phyloP scores from a whole-genome alignment of 2,888 invertebrate genomes.

The Cheilosia pagana region DNA sequence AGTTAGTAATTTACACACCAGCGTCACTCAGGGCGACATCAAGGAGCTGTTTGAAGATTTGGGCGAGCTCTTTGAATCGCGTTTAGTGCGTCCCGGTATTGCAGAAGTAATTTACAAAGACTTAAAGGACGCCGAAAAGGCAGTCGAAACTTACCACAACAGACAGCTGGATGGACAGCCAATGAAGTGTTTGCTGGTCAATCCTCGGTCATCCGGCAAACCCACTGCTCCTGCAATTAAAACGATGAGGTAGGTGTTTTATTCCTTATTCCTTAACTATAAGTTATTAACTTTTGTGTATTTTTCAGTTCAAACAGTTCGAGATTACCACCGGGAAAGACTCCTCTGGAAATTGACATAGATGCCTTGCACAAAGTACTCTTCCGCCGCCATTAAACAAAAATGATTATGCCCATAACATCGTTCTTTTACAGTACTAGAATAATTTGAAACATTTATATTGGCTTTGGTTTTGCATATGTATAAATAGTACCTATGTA shows the following conservation, averaged over 20 bases:
- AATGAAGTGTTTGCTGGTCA: slow-evolving; percentile 94
- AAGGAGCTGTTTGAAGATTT: slow-evolving; percentile 97
- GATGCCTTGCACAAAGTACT: slow-evolving; percentile 83
- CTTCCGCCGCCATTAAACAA: slow-evolving; percentile 80
- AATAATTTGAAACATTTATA: slow-evolving; percentile 44
- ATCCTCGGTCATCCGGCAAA: slow-evolving; percentile 88
- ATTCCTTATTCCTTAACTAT: too few species aligned
- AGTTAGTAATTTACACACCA: slow-evolving; percentile 94
- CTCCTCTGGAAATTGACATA: slow-evolving; percentile 82
- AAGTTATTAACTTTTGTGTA: not conserved
- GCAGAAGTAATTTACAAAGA: slow-evolving; percentile 96
- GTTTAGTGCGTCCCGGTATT: slow-evolving; percentile 92
- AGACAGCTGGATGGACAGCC: slow-evolving; percentile 96
- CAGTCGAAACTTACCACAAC: slow-evolving; percentile 96
- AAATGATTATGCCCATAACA: not conserved
- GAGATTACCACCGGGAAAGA: slow-evolving; percentile 78
- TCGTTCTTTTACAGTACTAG: slow-evolving; percentile 22
- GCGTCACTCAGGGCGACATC: slow-evolving; percentile 95
- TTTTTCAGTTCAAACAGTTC: slow-evolving; percentile 71
- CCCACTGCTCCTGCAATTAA: slow-evolving; percentile 83
- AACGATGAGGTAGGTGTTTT: slow-evolving; percentile 77
- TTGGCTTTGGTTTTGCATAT: slow-evolving; percentile 30
- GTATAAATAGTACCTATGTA: slow-evolving; percentile 1
- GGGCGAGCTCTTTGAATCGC: slow-evolving; percentile 92
- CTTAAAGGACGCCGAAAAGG: slow-evolving; percentile 93